These are phyloP conservation scores for Tachysurus vachellii DNA, from an alignment of 2,113 vertebrate genomes.

Conservation along the genomic window DNA sequence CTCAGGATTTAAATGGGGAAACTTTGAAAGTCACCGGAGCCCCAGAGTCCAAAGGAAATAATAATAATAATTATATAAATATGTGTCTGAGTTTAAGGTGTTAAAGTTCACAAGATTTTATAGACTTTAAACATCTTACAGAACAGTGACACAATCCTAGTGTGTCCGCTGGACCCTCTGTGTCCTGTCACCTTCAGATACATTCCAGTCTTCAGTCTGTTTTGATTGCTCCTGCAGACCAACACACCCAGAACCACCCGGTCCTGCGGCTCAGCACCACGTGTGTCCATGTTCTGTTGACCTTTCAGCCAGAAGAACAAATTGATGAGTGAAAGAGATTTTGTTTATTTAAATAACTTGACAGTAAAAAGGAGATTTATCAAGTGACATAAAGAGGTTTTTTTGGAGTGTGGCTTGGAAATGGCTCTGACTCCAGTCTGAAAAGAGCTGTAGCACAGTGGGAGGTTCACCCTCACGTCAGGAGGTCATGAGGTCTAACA, in stretches of 20 bases:
- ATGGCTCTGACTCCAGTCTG: background rate
- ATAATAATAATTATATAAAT: too few relatives aligned
- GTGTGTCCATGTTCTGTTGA: background rate
- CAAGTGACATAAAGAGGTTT: background rate
- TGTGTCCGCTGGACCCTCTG: background rate
- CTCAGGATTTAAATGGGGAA: slow-evolving; percentile 5
- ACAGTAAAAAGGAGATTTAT: background rate
- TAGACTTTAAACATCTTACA: background rate
- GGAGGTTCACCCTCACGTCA: too few relatives aligned
- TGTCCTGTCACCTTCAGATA: background rate
- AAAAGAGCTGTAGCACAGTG: too few relatives aligned
- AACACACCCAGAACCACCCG: too few relatives aligned
- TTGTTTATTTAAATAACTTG: background rate
- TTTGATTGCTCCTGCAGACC: background rate
- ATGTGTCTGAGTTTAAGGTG: too few relatives aligned
- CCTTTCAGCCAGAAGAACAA: background rate
- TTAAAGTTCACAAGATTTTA: too few relatives aligned
- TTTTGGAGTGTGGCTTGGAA: background rate
- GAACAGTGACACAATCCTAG: background rate
- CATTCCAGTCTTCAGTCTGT: background rate
- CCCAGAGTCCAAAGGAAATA: background rate
- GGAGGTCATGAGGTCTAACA: too few relatives aligned
- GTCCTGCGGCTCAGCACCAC: too few relatives aligned
- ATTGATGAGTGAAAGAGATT: background rate
- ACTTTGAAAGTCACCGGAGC: slow-evolving; percentile 21